These are phyloP conservation scores for Cacoxenus indagator DNA, from an alignment of 2,888 invertebrate species.

Conservation along the genomic window DNA sequence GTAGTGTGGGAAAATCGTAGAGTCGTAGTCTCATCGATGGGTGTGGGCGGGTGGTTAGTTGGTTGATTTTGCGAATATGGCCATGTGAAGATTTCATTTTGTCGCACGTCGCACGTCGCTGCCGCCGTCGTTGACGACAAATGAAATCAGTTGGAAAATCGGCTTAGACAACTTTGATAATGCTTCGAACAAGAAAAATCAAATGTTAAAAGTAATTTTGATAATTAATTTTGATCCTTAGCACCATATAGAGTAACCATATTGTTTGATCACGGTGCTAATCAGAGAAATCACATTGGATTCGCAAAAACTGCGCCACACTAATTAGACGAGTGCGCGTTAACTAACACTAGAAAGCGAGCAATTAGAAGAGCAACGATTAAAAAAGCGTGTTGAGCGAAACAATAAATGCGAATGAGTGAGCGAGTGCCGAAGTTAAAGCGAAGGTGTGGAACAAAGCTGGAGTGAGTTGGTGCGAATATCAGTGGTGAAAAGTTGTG, in stretches of 20 bases:
- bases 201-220: constrained; percentile 50
- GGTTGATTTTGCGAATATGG: not conserved
- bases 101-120: not conserved
- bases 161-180: constrained; percentile 60
- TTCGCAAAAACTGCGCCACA: too few species aligned
- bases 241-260: too few species aligned
- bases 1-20: not conserved
- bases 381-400: not conserved
- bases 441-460: not conserved
- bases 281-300: too few species aligned
- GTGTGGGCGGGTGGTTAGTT: constrained; percentile 17
- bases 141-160: constrained; percentile 63
- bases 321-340: constrained; percentile 11
- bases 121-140: constrained; percentile 25
- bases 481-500: not conserved
- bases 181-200: constrained; percentile 37
- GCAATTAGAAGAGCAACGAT: not conserved
- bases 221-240: too few species aligned
- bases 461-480: not conserved
- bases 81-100: not conserved
- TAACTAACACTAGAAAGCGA: not conserved
- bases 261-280: too few species aligned
- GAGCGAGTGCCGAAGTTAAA: not conserved
- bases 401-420: not conserved
- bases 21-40: not conserved